Evolutionary conservation across 2,888 invertebrate species (phyloP).

Genomic region (Drosophila mimica): DNA sequence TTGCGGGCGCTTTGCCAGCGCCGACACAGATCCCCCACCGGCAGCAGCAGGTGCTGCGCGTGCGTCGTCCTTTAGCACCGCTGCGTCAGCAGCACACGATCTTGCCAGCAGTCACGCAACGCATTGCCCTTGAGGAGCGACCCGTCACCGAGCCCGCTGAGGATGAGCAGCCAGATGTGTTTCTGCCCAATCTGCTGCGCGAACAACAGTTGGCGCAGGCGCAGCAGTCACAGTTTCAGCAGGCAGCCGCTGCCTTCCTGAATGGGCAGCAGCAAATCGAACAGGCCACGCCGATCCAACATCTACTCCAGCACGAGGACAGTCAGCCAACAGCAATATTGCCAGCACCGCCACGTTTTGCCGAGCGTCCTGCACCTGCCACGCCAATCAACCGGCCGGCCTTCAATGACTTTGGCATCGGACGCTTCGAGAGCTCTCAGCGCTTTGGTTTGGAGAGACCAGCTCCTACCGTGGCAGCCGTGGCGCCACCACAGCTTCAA

Average conservation of each 20-base stretch:
- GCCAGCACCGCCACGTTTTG: constrained; percentile 80
- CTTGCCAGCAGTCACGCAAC: constrained; percentile 85
- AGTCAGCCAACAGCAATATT: constrained; percentile 67
- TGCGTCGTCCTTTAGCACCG: constrained; percentile 85
- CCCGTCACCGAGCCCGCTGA: constrained; percentile 90
- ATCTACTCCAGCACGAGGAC: constrained; percentile 71
- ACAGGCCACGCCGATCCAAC: constrained; percentile 84
- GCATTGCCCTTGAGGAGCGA: constrained; percentile 84
- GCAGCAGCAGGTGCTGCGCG: constrained; percentile 80
- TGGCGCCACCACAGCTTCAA: constrained; percentile 84
- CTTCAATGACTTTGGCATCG: constrained; percentile 82
- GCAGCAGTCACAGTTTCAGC: constrained; percentile 84
- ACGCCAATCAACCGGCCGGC: constrained; percentile 67
- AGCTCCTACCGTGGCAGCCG: constrained; percentile 52
- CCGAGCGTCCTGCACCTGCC: constrained; percentile 74
- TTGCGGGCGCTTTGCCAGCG: constrained; percentile 87
- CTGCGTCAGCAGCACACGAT: constrained; percentile 84
- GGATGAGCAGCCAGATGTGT: constrained; percentile 87
- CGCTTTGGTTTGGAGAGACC: constrained; percentile 82
- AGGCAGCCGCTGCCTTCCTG: constrained; percentile 79
- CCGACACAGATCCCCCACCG: constrained; percentile 81
- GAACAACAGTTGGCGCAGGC: constrained; percentile 83
- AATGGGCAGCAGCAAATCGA: constrained; percentile 82
- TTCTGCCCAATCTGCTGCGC: constrained; percentile 85
- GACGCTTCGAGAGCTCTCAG: constrained; percentile 71